Conservation (phyloP, 2,888 invertebrate genomes). For the Dasysyrphus tricinctus region DNA sequence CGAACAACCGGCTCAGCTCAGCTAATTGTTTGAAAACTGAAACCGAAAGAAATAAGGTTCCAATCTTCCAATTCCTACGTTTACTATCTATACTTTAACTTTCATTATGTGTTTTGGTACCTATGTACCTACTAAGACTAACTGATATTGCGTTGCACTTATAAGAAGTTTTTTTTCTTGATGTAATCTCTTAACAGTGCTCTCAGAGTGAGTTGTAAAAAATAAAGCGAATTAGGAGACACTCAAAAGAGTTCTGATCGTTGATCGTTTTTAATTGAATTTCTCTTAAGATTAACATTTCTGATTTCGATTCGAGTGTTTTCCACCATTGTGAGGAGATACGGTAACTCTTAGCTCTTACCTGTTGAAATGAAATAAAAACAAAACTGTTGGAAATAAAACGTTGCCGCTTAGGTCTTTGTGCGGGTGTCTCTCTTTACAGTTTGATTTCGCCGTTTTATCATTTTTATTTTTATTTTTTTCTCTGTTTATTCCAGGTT, state of each 20-base stretch:
- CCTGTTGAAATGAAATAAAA: constrained; percentile 47
- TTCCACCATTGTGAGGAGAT: too few relatives aligned
- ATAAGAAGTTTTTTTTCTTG: constrained; percentile 32
- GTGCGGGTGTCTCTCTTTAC: constrained; percentile 72
- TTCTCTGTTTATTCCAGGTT: constrained; percentile 32
- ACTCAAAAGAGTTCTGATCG: constrained; percentile 11
- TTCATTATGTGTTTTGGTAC: not conserved
- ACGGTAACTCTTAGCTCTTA: constrained; percentile 17
- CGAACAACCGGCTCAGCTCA: constrained; percentile 26
- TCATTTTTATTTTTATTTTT: constrained; percentile 12
- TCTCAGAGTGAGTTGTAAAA: not conserved
- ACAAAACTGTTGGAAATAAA: constrained; percentile 17
- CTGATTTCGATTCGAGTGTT: not conserved
- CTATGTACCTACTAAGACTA: not conserved
- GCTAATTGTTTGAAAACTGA: constrained; percentile 16
- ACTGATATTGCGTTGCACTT: not conserved
- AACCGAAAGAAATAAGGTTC: constrained; percentile 38
- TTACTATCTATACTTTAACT: not conserved
- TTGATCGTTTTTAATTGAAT: not conserved
- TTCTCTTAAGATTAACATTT: constrained; percentile 27
- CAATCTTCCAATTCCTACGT: not conserved
- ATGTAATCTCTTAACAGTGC: not conserved
- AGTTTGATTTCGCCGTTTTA: constrained; percentile 59
- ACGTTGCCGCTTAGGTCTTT: constrained; percentile 9
- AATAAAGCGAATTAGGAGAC: constrained; percentile 33